Percentiles rank a stretch among this genome's conserved stretches.
Evolutionary conservation across 2,113 vertebrate species (phyloP).

Genomic region (Cyanocitta stelleri): DNA sequence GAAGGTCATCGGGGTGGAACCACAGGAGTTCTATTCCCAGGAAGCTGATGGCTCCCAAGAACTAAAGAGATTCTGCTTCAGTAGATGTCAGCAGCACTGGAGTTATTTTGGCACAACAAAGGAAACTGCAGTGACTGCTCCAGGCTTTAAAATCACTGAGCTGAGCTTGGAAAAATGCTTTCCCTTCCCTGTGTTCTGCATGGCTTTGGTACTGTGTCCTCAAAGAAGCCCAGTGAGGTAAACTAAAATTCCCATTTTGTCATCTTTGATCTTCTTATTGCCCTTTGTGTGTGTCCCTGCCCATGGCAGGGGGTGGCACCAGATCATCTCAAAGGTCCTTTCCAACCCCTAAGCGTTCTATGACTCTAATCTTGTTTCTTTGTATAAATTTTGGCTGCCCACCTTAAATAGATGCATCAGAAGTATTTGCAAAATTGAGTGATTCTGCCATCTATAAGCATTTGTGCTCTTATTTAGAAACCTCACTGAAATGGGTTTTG

Average conservation of each 20-base stretch:
- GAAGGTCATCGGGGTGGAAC: neutral
- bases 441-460: neutral
- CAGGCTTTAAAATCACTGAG: neutral
- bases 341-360: accelerated
- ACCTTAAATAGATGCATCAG: neutral
- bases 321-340: neutral
- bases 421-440: neutral
- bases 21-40: neutral
- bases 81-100: neutral
- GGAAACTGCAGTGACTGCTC: neutral
- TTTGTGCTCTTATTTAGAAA: neutral
- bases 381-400: neutral
- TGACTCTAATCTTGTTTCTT: neutral
- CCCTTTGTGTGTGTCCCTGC: neutral
- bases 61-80: neutral
- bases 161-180: neutral
- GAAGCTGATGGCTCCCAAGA: neutral
- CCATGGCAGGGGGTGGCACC: neutral
- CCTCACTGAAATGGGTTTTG: neutral
- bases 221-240: neutral
- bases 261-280: neutral
- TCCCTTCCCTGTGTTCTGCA: neutral
- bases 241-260: neutral
- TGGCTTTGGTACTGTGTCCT: neutral
- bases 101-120: neutral